These are phyloP conservation scores for Calliphora vicina DNA, from an alignment of 1,140 invertebrate genomes.

Conservation along the genomic window DNA sequence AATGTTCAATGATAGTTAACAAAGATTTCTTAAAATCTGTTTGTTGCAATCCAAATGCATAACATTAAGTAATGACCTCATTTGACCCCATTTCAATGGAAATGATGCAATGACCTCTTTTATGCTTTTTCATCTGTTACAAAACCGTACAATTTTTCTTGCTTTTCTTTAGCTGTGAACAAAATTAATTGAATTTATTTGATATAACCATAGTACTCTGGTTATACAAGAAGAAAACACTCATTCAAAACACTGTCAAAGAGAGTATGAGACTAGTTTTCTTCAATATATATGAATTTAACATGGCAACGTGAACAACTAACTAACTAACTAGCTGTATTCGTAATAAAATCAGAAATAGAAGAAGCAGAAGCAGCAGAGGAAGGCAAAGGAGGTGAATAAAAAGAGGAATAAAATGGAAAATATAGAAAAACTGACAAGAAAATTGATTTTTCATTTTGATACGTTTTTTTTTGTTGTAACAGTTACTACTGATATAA, in stretches of 20 bases:
- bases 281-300: neutral
- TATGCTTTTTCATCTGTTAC: too few relatives aligned
- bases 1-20: too few relatives aligned
- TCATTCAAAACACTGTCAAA: neutral
- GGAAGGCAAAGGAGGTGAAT: neutral
- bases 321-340: too few relatives aligned
- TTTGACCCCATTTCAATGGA: neutral
- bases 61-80: neutral
- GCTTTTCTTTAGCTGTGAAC: too few relatives aligned
- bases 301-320: neutral
- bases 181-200: too few relatives aligned
- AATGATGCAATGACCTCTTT: neutral
- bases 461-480: too few relatives aligned
- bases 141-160: neutral
- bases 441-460: constrained; percentile 16
- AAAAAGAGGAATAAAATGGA: neutral
- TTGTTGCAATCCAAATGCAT: too few relatives aligned
- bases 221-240: neutral
- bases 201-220: too few relatives aligned
- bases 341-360: too few relatives aligned
- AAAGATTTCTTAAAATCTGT: too few relatives aligned
- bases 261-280: neutral
- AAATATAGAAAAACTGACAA: neutral
- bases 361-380: too few relatives aligned
- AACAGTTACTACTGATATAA: neutral